Percentiles rank a stretch among this genome's conserved stretches.
Conservation (phyloP, 2,888 invertebrate species). For the Erebia epiphron region DNA sequence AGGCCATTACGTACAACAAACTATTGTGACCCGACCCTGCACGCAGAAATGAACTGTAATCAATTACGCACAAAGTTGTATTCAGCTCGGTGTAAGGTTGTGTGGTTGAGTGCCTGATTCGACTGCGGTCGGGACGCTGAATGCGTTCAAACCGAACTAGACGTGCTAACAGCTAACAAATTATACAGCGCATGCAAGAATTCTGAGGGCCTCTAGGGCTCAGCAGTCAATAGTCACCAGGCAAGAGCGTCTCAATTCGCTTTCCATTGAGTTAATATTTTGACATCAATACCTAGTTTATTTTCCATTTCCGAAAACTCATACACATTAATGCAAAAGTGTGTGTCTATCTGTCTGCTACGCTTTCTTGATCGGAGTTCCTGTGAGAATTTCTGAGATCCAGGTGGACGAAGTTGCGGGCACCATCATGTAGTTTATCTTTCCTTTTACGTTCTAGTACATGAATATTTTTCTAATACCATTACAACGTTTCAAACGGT, state of each 20-base stretch:
- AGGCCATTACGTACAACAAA: slow-evolving; percentile 50
- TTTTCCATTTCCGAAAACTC: no score
- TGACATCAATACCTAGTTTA: no score
- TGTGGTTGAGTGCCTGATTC: slow-evolving; percentile 34
- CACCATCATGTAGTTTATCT: no score
- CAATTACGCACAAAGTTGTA: background rate
- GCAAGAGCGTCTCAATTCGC: background rate
- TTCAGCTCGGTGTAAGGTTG: background rate
- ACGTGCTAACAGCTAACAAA: slow-evolving; percentile 40
- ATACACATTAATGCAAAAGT: no score
- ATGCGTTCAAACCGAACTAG: slow-evolving; percentile 44
- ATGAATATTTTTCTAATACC: no score
- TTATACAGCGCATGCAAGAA: slow-evolving; percentile 35
- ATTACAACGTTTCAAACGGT: no score
- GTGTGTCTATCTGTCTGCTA: no score
- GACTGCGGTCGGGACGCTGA: slow-evolving; percentile 44
- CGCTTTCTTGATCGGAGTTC: no score
- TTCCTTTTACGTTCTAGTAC: no score
- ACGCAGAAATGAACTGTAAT: slow-evolving; percentile 17
- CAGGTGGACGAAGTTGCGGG: no score
- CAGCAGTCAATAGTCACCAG: background rate
- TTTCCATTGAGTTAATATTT: background rate
- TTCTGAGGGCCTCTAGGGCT: background rate
- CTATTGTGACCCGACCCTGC: slow-evolving; percentile 33
- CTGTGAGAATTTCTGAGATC: no score